Percentiles rank a stretch among this genome's conserved stretches.
phyloP scores from a whole-genome alignment of 2,888 invertebrate genomes.

The Tholera decimalis region DNA sequence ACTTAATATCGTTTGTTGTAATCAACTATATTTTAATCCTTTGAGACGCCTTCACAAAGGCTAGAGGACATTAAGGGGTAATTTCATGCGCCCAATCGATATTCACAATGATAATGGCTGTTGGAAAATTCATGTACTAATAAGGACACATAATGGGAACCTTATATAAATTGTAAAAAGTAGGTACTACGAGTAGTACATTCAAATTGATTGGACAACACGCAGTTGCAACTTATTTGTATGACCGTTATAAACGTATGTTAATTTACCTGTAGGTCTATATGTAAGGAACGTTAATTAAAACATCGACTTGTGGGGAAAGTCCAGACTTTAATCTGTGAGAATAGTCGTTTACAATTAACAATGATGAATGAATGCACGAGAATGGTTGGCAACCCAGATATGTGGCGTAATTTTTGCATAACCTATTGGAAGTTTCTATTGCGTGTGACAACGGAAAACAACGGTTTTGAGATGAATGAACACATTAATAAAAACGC shows the following conservation, averaged over 20 bases:
- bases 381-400: conserved; percentile 61
- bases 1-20: conserved; percentile 32
- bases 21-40: conserved; percentile 36
- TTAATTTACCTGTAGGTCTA: conserved; percentile 10
- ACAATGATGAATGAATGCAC: conserved; percentile 72
- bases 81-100: conserved; percentile 43
- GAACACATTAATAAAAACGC: conserved; percentile 62
- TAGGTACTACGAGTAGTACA: background rate
- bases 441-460: conserved; percentile 74
- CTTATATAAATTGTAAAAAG: conserved; percentile 34
- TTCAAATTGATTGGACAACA: conserved; percentile 19
- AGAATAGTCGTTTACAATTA: conserved; percentile 71
- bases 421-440: conserved; percentile 71
- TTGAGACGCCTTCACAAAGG: conserved; percentile 32
- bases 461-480: conserved; percentile 63
- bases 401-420: conserved; percentile 80
- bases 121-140: conserved; percentile 41
- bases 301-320: conserved; percentile 66
- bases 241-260: background rate
- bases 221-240: conserved; percentile 10
- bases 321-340: conserved; percentile 70
- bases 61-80: conserved; percentile 44
- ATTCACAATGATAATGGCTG: conserved; percentile 44
- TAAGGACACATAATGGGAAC: conserved; percentile 35
- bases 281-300: conserved; percentile 42